Evolutionary conservation across 2,113 vertebrate genomes (phyloP), one percentile per base, ranked within the genome.

Genomic region (Cavia porcellus): DNA sequence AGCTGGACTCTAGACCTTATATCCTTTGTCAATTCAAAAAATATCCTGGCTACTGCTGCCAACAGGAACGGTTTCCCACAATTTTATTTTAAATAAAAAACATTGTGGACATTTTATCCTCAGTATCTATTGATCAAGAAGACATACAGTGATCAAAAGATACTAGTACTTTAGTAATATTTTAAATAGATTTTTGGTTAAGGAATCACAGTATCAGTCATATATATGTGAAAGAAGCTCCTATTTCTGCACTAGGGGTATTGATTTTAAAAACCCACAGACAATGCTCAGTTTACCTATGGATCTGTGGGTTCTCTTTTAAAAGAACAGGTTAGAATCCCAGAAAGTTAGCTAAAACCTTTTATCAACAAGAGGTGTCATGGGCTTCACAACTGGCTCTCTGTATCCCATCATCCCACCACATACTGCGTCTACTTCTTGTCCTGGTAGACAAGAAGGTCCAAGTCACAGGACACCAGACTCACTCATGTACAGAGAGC

Each of bases 51-150:
- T 52, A 24, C 59, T 55, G 25, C 59, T 50, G 57, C 45, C 81
- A 35, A 61, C 13, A 89, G 30, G 3, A 30, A 57, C 6, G 45
- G 68, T 75, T 82, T 10, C 86, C 38, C 87, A 50, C 20, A 35
- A 32, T 95, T 94, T 77, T 86, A 79, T 77, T 72, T 15, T 20
- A 32, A 82, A 70, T 89, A 38, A 90, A 96, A 92, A 80, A 32
- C 12, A 32, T 45, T 90, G 17, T 15, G 91, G 62, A 57, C 84
- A 57, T 66, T 87, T 91, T 57, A 35, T 22, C 72, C 6, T 86
- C 77, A 32, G 24, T 80, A 80, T 75, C 30, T 45, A 17, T 6
- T 86, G 30, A 52, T 50, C 42, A 91, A 75, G 50, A 97, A 93
- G 75, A 87, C 87, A 86, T 25, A 88, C 62, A 59, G 42, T 42